These are phyloP conservation scores for Melinopterus prodromus DNA, from an alignment of 2,888 invertebrate genomes.

Conservation along the genomic window DNA sequence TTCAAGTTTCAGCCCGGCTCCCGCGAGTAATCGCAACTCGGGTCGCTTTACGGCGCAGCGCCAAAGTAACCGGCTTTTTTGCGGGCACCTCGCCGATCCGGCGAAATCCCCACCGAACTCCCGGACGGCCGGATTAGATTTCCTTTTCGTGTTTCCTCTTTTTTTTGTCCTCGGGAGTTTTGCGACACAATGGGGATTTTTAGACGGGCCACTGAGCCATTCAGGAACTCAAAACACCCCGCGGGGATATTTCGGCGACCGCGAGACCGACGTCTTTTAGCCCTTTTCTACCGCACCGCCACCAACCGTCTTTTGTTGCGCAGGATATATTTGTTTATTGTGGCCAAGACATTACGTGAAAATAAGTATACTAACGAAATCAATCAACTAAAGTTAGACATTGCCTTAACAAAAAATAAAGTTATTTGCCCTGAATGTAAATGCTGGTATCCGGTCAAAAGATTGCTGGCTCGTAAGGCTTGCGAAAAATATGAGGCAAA, in stretches of 20 bases:
- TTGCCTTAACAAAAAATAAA: too few relatives aligned
- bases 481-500: too few relatives aligned
- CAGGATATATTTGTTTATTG: background rate
- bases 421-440: too few relatives aligned
- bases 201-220: background rate
- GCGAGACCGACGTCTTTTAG: background rate
- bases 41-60: background rate
- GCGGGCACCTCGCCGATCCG: background rate
- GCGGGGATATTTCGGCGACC: background rate
- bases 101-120: background rate
- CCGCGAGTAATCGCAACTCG: background rate
- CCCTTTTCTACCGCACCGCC: background rate
- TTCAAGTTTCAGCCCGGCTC: background rate
- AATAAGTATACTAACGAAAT: background rate
- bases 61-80: background rate
- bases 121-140: conserved; percentile 4
- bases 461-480: too few relatives aligned
- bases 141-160: background rate
- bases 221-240: conserved; percentile 4
- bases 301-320: background rate
- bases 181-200: conserved; percentile 4
- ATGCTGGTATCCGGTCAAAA: too few relatives aligned
- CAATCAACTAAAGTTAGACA: too few relatives aligned
- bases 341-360: background rate
- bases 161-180: background rate